Conservation (phyloP, 2,113 vertebrate species). For the Andinoacara biseriatus region DNA sequence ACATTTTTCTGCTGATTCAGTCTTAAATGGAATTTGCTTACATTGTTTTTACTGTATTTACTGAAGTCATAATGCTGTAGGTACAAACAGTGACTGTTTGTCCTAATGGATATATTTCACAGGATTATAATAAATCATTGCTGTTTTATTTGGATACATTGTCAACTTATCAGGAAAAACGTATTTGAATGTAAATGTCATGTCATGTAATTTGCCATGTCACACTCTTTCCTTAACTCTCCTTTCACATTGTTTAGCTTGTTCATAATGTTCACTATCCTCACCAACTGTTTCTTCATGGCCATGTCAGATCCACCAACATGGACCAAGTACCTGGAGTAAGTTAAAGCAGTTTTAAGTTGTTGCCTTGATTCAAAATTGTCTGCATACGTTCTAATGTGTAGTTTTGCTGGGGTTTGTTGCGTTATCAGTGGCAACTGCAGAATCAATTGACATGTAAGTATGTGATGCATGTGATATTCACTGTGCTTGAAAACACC, state of each 20-base stretch:
- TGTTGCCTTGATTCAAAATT: conserved; percentile 32
- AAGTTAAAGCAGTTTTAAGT: conserved; percentile 78
- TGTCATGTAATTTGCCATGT: not conserved
- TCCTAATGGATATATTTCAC: conserved; percentile 28
- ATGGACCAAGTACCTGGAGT: conserved; percentile 99
- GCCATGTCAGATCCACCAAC: conserved; percentile 91
- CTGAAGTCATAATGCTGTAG: not conserved
- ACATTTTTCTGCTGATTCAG: rapidly evolving
- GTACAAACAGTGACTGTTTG: conserved; percentile 16
- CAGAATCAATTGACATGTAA: conserved; percentile 69
- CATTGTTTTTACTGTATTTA: not conserved
- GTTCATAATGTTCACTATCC: conserved; percentile 99
- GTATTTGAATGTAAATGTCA: not conserved
- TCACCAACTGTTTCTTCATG: conserved; percentile 99
- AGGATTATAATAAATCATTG: conserved; percentile 36
- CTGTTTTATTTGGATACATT: not conserved
- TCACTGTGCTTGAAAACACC: conserved; percentile 33
- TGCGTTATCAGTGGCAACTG: conserved; percentile 69
- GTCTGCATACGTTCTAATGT: conserved; percentile 59
- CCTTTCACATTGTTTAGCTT: conserved; percentile 90
- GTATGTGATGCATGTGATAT: conserved; percentile 53
- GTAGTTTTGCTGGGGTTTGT: conserved; percentile 72
- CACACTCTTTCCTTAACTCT: conserved; percentile 83
- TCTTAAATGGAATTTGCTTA: not conserved
- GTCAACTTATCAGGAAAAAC: not conserved